These are phyloP conservation scores for Girardia tigrina DNA, from an alignment of 2,888 invertebrate genomes.

Conservation along the genomic window DNA sequence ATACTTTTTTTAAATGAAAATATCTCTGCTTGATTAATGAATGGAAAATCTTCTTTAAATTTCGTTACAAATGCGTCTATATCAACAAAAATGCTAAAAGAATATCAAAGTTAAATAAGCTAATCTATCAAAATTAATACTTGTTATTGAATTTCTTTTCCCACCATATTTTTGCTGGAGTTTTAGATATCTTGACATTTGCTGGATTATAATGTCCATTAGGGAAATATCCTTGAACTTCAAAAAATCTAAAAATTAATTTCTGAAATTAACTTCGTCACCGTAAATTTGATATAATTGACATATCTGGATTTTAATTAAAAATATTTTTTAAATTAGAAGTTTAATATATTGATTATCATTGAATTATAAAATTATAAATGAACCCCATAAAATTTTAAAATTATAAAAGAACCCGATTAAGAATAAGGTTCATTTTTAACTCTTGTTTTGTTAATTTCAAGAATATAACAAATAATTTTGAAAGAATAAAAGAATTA, in stretches of 20 bases:
- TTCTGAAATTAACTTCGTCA: too few species aligned
- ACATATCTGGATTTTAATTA: too few species aligned
- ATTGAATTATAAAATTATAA: too few species aligned
- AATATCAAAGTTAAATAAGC: not conserved
- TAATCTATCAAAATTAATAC: not conserved
- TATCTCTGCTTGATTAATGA: not conserved
- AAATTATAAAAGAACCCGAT: too few species aligned
- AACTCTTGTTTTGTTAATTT: too few species aligned
- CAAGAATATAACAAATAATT: too few species aligned
- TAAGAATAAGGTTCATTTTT: too few species aligned
- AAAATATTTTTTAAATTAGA: too few species aligned
- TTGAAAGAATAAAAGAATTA: too few species aligned
- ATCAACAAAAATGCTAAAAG: not conserved
- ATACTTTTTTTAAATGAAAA: not conserved
- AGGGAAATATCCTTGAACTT: not conserved
- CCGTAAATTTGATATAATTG: too few species aligned
- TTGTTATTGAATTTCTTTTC: not conserved
- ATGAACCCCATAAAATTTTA: too few species aligned
- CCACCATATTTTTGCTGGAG: not conserved
- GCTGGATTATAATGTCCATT: not conserved
- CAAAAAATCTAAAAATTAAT: not conserved
- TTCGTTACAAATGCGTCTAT: not conserved
- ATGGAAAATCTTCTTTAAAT: not conserved
- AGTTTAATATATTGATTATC: too few species aligned
- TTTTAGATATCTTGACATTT: not conserved